Conservation (phyloP, 2,797 vertebrate genomes). For the Ptychadena robeensis region DNA sequence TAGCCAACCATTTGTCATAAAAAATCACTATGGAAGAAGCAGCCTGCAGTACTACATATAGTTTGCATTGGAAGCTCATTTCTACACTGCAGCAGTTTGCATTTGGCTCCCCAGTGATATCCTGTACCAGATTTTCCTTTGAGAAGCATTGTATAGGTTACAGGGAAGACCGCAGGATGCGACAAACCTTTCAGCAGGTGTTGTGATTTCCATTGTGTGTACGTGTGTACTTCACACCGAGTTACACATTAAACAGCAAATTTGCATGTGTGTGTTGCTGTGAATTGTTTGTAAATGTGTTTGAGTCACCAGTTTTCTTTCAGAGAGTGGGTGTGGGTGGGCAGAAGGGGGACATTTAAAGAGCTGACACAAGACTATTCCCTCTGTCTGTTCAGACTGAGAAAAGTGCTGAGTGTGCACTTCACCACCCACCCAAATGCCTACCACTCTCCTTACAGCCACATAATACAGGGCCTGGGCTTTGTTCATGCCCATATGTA, state of each 20-base stretch:
- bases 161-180: neutral
- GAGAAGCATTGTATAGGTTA: neutral
- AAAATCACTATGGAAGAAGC: no score
- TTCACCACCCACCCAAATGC: conserved; percentile 47
- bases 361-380: conserved; percentile 45
- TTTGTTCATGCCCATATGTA: conserved; percentile 45
- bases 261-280: conserved; percentile 41
- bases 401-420: conserved; percentile 47
- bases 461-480: conserved; percentile 36
- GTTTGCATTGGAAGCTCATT: no score
- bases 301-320: conserved; percentile 44
- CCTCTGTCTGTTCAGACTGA: conserved; percentile 21
- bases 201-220: neutral
- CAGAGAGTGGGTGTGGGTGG: conserved; percentile 39
- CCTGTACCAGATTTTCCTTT: neutral
- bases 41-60: neutral
- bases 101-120: neutral
- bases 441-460: conserved; percentile 28
- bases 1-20: no score
- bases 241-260: conserved; percentile 40
- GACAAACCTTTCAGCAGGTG: conserved; percentile 1
- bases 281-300: conserved; percentile 52
- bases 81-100: neutral
- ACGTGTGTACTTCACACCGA: neutral
- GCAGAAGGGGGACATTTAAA: conserved; percentile 48